Percentiles rank a stretch among this genome's conserved stretches.
These are phyloP conservation scores for Ellobius talpinus DNA, from an alignment of 2,113 vertebrate genomes.

Conservation along the genomic window DNA sequence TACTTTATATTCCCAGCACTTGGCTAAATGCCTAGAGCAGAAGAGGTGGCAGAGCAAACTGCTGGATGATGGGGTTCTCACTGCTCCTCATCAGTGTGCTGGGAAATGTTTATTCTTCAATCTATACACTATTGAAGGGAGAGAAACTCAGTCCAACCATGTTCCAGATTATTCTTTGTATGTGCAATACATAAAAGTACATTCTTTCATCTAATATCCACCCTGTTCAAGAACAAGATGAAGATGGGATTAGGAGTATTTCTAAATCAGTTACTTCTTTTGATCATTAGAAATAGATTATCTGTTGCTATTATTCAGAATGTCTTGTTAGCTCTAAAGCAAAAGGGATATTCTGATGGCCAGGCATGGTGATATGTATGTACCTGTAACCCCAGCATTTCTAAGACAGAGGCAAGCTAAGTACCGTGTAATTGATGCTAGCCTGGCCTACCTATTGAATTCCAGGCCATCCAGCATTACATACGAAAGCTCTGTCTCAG, in stretches of 20 bases:
- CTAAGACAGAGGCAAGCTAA: too few relatives aligned
- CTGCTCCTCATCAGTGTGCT: background rate
- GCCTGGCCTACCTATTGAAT: background rate
- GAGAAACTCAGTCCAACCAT: background rate
- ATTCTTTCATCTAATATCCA: conserved; percentile 33
- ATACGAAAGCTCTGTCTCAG: background rate
- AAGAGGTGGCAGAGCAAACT: background rate
- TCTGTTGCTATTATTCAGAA: background rate
- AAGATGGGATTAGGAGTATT: background rate
- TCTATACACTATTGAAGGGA: background rate
- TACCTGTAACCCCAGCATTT: background rate
- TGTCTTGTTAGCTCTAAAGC: conserved; percentile 3
- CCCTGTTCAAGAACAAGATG: background rate
- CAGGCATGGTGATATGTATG: background rate
- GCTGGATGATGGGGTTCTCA: background rate
- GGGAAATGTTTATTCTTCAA: background rate
- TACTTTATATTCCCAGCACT: background rate
- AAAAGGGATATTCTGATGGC: background rate
- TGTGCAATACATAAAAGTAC: background rate
- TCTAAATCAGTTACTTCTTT: conserved; percentile 4
- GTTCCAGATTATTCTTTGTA: background rate
- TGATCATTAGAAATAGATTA: background rate
- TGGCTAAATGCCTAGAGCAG: background rate
- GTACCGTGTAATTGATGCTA: background rate
- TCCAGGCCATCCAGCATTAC: background rate